Evolutionary conservation across 1,140 invertebrate genomes (phyloP), one percentile per base, ranked within the genome.

Genomic region (Solen grandis): DNA sequence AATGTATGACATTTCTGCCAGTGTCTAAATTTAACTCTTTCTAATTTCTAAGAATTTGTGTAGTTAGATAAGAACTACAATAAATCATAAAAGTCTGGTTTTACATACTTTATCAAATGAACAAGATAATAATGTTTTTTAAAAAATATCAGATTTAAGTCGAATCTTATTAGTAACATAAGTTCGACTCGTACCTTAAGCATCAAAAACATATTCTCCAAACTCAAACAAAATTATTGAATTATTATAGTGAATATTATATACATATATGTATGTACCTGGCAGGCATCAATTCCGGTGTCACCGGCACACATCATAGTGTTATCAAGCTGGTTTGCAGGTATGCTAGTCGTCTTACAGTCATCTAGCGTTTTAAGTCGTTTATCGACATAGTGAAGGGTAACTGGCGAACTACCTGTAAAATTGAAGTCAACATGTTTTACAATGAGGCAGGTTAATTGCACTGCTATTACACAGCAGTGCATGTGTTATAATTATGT

Each of bases 251-350:
- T 8, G 41, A 10, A 46, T 46, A 10, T 46, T 46, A 10, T 10
- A 19, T 10, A 8, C 19, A 57, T 25, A 55, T 63, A 46, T 54
- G 78, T 31, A 16, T 14, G 27, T 66, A 55, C 31, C 50, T 65
- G 50, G 54, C 52, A 41, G 22, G 75, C 31, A 63, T 70, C 63
- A 59, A 59, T 50, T 52, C 75, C 36, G 55, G 57, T 35, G 41
- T 52, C 35, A 22, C 60, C 25, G 63, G 72, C 73, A 75, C 38
- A 35, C 31, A 55, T 36, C 80, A 82, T 52, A 55, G 63, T 65
- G 73, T 31, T 10, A 38, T 62, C 19, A 19, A 59, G n/a, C 27
- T 38, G 1, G 55, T 41, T 63, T 52, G 27, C 27, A 62, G 33
- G 35, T 35, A 59, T 35, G 52, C 38, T 54, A 52, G 13, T n/a